Base-by-base conservation (phyloP, 2,113 vertebrate species). In the Apeltes quadracus region DNA sequence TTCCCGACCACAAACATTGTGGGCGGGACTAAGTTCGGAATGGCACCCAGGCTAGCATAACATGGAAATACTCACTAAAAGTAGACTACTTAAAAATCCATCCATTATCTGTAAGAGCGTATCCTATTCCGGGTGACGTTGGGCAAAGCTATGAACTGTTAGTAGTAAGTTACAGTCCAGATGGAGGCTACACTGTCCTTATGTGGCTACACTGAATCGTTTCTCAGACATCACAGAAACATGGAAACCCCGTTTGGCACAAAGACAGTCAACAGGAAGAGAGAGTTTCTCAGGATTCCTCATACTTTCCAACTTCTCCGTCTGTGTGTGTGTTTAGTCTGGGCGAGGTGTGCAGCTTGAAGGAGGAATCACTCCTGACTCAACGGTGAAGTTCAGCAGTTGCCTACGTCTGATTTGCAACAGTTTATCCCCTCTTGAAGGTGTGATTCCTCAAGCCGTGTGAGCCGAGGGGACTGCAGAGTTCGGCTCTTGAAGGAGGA, bases 301-400 rank as follows among this genome's bases (percentile, higher is more conserved):
- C 59, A 74, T n/a, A 51, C 56, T 69, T 67, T 62, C 59, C 63
- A 50, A 73, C 64, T 25, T 34, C 15, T 56, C 50, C 27, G 29
- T 77, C 13, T 69, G 66, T 62, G 68, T 65, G 73, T 71, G 70
- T 61, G 85, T 88, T 82, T 85, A 82, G 82, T 88, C 83, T 88
- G 69, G 54, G 12, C n/a, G 39, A 69, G 38, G 58, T 67, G 57
- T 57, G 23, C 43, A 59, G 55, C 22, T 1, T 70, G 46, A 67
- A 79, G 57, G 29, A 54, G 51, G 51, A 72, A 67, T 80, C 69
- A 68, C 43, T 76, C 25, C 72, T 75, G 71, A 84, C 54, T 83
- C 72, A 85, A 1, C 46, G 66, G 43, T 56, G 50, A 79, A 76
- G 72, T 76, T 82, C 43, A 69, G 29, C 53, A 53, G 54, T 67